Base-by-base conservation (phyloP, 2,888 invertebrate genomes). In the Ommatoiulus sabulosus region DNA sequence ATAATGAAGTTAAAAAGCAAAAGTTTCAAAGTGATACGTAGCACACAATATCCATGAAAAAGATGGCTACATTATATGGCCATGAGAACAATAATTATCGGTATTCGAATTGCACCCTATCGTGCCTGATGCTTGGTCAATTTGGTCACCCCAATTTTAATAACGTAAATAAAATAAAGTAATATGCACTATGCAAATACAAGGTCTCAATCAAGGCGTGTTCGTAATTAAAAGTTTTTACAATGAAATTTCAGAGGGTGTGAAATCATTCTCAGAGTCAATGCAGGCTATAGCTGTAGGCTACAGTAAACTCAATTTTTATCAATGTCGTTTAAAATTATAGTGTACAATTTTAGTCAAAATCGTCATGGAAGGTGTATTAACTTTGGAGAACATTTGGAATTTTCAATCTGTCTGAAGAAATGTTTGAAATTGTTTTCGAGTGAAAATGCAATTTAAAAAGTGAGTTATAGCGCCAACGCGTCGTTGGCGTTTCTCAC, bases 381-480 rank as follows among this genome's bases (percentile, higher is more conserved):
- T n/a, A n/a, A n/a, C n/a, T n/a, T n/a, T n/a, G n/a, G n/a, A n/a
- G n/a, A n/a, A n/a, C n/a, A n/a, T n/a, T n/a, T 35, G 35, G 35
- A 35, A 35, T 35, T 35, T 35, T 35, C 35, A 35, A 80, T 35
- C 7, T 80, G 80, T 35, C 35, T 80, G 35, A 7, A 15, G 5
- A 80, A 80, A 10, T 80, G 12, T 72, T n/a, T 7, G 4, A 12
- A 35, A 80, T 80, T 43, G 80, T 43, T 80, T 80, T 80, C 2
- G 35, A 35, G 10, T 80, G 80, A 35, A 80, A 80, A 80, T 24
- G 12, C 24, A 80, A 80, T 35, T 35, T 2, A 35, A 3, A 24
- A 80, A 80, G 35, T n/a, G n/a, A 80, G 80, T 35, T 80, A 80
- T 80, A 35, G 80, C 35, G 80, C 35, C 80, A 35, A 80, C 80